These are phyloP conservation scores for Helicoverpa armigera DNA, from an alignment of 1,140 invertebrate genomes.

Conservation along the genomic window DNA sequence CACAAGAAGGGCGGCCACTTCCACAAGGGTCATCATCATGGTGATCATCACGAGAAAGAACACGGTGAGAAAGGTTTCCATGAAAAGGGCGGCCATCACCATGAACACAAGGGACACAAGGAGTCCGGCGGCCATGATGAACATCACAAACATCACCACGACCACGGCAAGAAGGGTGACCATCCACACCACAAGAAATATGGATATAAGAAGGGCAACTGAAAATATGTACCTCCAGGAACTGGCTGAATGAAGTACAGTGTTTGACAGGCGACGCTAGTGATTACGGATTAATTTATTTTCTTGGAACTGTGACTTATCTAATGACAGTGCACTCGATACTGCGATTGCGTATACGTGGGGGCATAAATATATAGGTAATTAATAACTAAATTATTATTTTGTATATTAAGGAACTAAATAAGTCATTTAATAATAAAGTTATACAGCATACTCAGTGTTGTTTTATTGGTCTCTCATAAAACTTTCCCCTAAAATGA, in stretches of 20 bases:
- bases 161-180: constrained; percentile 89
- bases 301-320: constrained; percentile 28
- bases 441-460: constrained; percentile 12
- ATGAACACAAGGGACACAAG: constrained; percentile 81
- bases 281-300: constrained; percentile 53
- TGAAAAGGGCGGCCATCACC: constrained; percentile 88
- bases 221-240: constrained; percentile 53
- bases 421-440: constrained; percentile 44
- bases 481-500: neutral
- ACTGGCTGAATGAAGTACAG: constrained; percentile 10
- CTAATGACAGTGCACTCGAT: constrained; percentile 1
- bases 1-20: constrained; percentile 90
- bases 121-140: constrained; percentile 87
- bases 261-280: constrained; percentile 30
- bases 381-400: constrained; percentile 43
- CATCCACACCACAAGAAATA: constrained; percentile 86
- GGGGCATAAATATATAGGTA: constrained; percentile 33
- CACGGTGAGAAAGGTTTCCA: constrained; percentile 91
- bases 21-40: constrained; percentile 90
- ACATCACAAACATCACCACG: constrained; percentile 87
- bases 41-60: constrained; percentile 89
- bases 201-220: constrained; percentile 86
- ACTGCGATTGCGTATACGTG: constrained; percentile 12
- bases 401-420: constrained; percentile 43
- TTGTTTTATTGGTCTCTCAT: neutral